These are phyloP conservation scores for Amphiprion clarkii DNA, from an alignment of 2,797 vertebrate genomes.

Conservation along the genomic window DNA sequence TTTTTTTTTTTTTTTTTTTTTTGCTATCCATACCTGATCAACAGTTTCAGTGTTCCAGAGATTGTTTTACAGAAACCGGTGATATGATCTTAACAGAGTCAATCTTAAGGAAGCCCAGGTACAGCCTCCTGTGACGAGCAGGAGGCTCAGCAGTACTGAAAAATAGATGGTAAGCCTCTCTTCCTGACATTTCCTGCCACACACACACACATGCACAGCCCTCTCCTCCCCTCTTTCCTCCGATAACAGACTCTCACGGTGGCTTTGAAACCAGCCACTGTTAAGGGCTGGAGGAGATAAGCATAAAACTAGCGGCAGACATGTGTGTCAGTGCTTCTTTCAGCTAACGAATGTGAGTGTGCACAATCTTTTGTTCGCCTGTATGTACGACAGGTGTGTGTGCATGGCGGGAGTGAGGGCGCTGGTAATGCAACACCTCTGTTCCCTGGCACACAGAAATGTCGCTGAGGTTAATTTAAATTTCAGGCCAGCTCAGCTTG, in stretches of 20 bases:
- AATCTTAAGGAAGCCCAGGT: conserved; percentile 64
- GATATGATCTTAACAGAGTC: conserved; percentile 63
- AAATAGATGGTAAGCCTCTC: conserved; percentile 79
- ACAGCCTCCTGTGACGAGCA: conserved; percentile 64
- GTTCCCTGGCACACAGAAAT: conserved; percentile 78
- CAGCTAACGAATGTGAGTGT: conserved; percentile 49
- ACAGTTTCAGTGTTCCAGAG: conserved; percentile 1
- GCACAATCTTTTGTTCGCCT: conserved; percentile 64
- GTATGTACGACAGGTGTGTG: conserved; percentile 74
- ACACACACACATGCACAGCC: conserved; percentile 23
- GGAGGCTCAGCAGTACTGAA: conserved; percentile 76
- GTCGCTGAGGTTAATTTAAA: conserved; percentile 85
- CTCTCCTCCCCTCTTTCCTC: conserved; percentile 21
- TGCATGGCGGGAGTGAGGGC: conserved; percentile 59
- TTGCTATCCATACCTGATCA: neutral
- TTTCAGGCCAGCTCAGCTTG: conserved; percentile 79
- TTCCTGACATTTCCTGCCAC: conserved; percentile 76
- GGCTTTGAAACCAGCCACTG: conserved; percentile 61
- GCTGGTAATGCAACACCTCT: conserved; percentile 79
- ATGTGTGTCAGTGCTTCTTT: conserved; percentile 45
- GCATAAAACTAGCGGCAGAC: conserved; percentile 41
- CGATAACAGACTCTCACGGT: conserved; percentile 44
- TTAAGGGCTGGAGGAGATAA: conserved; percentile 46
- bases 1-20: neutral
- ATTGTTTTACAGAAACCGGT: conserved; percentile 58